phyloP scores from a whole-genome alignment of 2,797 vertebrate species.

The Parauchenoglanis punctatus region DNA sequence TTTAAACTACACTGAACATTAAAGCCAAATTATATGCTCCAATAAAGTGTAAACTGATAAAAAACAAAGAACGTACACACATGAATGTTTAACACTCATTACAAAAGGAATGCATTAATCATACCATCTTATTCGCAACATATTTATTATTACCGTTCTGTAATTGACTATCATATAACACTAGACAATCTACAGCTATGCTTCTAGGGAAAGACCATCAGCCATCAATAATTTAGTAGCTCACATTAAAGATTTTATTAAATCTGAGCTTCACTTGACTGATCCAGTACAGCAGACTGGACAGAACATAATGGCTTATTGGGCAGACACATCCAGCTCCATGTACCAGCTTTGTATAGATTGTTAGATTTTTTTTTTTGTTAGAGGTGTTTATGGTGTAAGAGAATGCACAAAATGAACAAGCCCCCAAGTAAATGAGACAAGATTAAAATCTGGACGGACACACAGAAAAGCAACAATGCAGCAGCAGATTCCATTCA shows the following conservation, averaged over 20 bases:
- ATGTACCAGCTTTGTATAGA: neutral
- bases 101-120: neutral
- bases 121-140: neutral
- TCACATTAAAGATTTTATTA: conserved; percentile 13
- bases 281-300: neutral
- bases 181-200: conserved; percentile 7
- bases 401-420: neutral
- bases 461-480: conserved; percentile 10
- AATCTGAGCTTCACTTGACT: conserved; percentile 18
- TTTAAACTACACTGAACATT: neutral
- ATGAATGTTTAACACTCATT: neutral
- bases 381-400: neutral
- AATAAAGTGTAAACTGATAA: neutral
- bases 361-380: neutral
- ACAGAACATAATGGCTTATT: neutral
- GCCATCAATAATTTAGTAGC: conserved; percentile 20
- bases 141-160: neutral
- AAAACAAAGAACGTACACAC: neutral
- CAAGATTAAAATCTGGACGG: neutral
- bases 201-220: neutral
- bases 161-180: conserved; percentile 1
- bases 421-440: neutral
- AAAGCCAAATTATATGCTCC: neutral
- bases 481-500: conserved; percentile 43
- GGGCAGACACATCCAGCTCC: neutral